Conservation (phyloP, 2,797 vertebrate genomes). For the Monodelphis domestica region DNA sequence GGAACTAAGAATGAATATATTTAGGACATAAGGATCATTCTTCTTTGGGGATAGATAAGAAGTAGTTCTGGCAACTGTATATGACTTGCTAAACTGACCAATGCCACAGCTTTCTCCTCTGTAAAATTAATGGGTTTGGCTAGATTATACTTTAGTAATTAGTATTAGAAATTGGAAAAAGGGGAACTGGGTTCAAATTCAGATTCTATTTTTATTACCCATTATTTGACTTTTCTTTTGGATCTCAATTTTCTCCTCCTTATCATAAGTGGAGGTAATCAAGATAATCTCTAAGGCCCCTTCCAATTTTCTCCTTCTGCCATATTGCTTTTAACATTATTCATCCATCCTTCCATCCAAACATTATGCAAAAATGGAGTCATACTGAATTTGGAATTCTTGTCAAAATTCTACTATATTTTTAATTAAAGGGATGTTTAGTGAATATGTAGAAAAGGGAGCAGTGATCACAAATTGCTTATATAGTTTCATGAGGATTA, state of each 20-base stretch:
- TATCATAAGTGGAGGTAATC: neutral
- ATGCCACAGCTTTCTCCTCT: neutral
- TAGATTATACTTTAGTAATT: neutral
- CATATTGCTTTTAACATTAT: neutral
- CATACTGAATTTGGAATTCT: neutral
- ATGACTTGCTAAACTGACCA: neutral
- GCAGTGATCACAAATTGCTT: neutral
- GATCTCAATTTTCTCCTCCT: neutral
- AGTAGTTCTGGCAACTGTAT: neutral
- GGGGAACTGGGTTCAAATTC: neutral
- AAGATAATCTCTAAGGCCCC: neutral
- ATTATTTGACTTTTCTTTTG: neutral
- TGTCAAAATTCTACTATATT: neutral
- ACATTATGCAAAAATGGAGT: neutral
- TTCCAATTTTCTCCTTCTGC: neutral
- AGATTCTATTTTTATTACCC: neutral
- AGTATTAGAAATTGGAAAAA: neutral
- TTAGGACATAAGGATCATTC: neutral
- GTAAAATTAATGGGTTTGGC: neutral
- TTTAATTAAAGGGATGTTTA: neutral
- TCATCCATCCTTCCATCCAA: neutral
- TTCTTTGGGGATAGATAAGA: neutral
- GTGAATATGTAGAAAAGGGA: neutral
- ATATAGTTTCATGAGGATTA: neutral
- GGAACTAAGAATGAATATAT: neutral